phyloP scores from a whole-genome alignment of 2,888 invertebrate genomes.

The Callinectes sapidus region DNA sequence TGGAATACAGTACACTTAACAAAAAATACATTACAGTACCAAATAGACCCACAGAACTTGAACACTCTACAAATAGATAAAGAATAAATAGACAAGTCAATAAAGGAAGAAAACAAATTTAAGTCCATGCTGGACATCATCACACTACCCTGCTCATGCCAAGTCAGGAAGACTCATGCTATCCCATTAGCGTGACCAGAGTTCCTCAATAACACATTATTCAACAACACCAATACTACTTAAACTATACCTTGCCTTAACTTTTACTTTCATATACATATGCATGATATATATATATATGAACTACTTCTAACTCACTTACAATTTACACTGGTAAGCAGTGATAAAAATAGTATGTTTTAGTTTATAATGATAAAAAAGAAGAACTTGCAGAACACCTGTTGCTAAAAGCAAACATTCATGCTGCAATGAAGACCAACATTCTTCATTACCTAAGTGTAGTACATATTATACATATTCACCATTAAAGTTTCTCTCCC shows the following conservation, averaged over 20 bases:
- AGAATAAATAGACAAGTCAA: not conserved
- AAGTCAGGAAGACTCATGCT: conserved; percentile 9
- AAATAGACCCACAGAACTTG: not conserved
- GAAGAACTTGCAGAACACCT: not conserved
- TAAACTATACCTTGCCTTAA: not conserved
- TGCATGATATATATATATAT: not conserved
- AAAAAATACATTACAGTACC: not conserved
- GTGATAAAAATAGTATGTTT: not conserved
- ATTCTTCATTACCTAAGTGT: not conserved
- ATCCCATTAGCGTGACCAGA: not conserved
- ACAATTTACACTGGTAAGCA: not conserved
- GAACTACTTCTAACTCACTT: not conserved
- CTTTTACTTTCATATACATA: not conserved
- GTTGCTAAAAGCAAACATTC: not conserved
- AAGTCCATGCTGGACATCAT: not conserved
- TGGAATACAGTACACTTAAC: not conserved
- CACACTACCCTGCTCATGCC: conserved; percentile 18
- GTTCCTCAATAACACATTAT: not conserved
- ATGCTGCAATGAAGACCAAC: not conserved
- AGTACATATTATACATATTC: too few relatives aligned
- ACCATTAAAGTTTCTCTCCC: not conserved
- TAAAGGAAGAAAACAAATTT: not conserved
- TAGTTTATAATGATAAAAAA: not conserved
- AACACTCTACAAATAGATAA: not conserved
- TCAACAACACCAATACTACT: not conserved